Conservation (phyloP, 2,113 vertebrate genomes). For the Alouatta palliata region DNA sequence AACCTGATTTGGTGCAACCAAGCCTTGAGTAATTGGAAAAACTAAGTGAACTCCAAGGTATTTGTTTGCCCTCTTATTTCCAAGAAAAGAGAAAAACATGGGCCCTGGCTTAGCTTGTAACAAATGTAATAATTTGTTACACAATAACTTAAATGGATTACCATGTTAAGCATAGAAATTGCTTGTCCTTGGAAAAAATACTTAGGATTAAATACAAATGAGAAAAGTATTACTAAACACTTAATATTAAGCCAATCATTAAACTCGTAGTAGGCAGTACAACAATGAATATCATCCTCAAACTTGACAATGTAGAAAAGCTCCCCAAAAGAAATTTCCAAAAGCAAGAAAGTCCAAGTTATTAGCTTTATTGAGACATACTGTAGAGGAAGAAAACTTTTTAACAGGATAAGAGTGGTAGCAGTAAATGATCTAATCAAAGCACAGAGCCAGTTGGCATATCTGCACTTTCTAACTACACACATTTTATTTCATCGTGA, state of each 20-base stretch:
- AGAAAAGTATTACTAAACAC: conserved; percentile 13
- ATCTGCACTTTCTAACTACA: conserved; percentile 38
- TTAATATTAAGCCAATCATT: not conserved
- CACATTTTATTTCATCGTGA: conserved; percentile 47
- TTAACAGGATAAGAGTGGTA: not conserved
- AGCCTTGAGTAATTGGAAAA: conserved; percentile 8
- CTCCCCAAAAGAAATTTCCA: not conserved
- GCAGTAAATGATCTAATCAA: conserved; percentile 51
- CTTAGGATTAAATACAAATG: conserved; percentile 35
- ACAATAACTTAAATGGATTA: not conserved
- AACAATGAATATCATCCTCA: not conserved
- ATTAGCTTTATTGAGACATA: conserved; percentile 13
- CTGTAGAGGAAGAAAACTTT: not conserved
- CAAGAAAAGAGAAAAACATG: not conserved
- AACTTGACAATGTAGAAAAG: not conserved
- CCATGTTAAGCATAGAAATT: not conserved
- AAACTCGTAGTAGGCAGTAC: not conserved
- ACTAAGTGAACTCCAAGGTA: not conserved
- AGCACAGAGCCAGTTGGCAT: conserved; percentile 10
- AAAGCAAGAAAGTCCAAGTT: not conserved
- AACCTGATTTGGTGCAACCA: not conserved
- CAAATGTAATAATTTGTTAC: conserved; percentile 2
- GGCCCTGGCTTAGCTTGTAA: not conserved
- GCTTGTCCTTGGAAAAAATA: conserved; percentile 26
- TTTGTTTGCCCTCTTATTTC: not conserved